These are phyloP conservation scores for Triplophysa yarkandensis DNA, from an alignment of 2,797 vertebrate genomes.

Conservation along the genomic window DNA sequence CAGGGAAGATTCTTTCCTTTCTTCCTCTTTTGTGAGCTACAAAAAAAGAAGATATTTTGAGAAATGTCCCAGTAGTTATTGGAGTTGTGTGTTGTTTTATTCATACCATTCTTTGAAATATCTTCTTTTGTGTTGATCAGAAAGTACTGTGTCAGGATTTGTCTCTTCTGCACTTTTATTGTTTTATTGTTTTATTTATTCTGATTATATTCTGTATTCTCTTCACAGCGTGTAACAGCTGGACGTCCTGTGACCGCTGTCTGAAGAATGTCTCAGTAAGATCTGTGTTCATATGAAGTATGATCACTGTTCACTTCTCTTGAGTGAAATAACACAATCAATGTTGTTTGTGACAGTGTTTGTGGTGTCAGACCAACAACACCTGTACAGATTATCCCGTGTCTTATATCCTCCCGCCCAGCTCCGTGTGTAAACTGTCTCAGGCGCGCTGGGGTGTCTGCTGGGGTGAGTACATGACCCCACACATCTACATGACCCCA, in stretches of 20 bases:
- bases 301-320: background rate
- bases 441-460: conserved; percentile 86
- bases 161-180: no score
- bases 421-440: conserved; percentile 76
- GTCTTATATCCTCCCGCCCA: conserved; percentile 77
- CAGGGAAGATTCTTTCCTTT: no score
- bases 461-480: conserved; percentile 74
- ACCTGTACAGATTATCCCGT: conserved; percentile 85
- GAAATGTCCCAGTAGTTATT: no score
- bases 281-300: background rate
- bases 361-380: conserved; percentile 84
- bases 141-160: background rate
- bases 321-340: background rate
- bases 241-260: conserved; percentile 50
- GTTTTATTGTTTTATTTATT: background rate
- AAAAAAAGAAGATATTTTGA: no score
- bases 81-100: no score
- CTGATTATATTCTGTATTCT: background rate
- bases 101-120: no score
- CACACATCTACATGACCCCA: background rate
- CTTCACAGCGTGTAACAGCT: conserved; percentile 35
- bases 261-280: conserved; percentile 54
- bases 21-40: no score
- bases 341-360: conserved; percentile 75
- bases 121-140: no score